These are phyloP conservation scores for Chaetorhynchus papuensis DNA, from an alignment of 2,113 vertebrate species.

Conservation along the genomic window DNA sequence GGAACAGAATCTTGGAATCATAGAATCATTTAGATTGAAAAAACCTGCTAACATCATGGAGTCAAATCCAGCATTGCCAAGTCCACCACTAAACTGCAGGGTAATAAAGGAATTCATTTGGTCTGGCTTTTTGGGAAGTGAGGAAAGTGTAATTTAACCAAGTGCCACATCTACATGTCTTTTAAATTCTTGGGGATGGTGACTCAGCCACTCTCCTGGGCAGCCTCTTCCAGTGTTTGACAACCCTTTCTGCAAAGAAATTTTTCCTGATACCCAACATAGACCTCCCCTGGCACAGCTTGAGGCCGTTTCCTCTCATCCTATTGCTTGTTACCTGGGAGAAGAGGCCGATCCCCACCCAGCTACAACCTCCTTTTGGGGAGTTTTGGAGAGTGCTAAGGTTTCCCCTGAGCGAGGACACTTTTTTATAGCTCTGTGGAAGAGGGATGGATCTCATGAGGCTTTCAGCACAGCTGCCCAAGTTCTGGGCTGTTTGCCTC, in stretches of 20 bases:
- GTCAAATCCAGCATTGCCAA: neutral
- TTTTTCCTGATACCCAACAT: neutral
- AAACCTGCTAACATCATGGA: neutral
- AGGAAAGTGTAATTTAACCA: neutral
- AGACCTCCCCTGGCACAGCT: neutral
- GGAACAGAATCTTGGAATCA: neutral
- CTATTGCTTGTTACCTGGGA: neutral
- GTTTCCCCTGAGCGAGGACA: neutral
- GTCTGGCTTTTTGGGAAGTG: neutral
- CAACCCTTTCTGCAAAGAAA: neutral
- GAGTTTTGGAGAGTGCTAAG: neutral
- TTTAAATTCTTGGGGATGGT: neutral
- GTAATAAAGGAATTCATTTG: neutral
- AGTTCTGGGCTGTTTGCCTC: neutral
- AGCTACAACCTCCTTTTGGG: neutral
- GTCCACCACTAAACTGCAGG: neutral
- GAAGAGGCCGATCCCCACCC: neutral
- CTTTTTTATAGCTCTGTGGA: neutral
- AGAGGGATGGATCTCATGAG: neutral
- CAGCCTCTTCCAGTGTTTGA: neutral
- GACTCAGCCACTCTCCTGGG: neutral
- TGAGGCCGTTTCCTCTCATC: neutral
- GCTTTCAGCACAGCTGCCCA: neutral
- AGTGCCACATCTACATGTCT: neutral
- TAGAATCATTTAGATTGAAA: neutral